Evolutionary conservation across 2,113 vertebrate genomes (phyloP), one percentile per base, ranked within the genome.

Genomic region (Calonectris borealis): DNA sequence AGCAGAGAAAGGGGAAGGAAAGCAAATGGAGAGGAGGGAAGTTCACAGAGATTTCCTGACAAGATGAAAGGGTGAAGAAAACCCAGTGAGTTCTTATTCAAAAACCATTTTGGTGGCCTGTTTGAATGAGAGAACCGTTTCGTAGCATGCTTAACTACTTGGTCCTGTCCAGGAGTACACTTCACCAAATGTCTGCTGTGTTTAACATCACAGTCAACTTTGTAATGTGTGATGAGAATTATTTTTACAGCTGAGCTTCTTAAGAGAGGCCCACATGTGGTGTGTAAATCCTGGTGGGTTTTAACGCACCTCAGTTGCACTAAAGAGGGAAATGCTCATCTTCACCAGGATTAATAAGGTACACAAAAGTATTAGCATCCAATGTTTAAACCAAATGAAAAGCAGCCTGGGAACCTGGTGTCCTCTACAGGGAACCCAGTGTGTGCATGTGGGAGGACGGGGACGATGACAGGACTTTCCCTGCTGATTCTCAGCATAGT

Each of bases 221-320:
- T 83, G 84, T n/a, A 78, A 90, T 6, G 94, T 93, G 96, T 79
- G 84, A 93, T 80, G 82, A 60, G 91, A 94, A 91, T 62, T 97
- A 96, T 96, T 97, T 93, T 97, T 95, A 96, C 93, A 96, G 95
- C 94, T 95, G 96, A 94, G 66, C 66, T 91, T 80, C 89, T 89
- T 72, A 66, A 82, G 70, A 51, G 34, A 52, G 51, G 29, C 68
- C 62, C 78, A 46, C 26, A 81, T 64, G 73, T 31, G 69, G n/a
- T 42, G 54, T 62, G 79, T 83, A 91, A 95, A 83, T 62, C 78
- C 70, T 90, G 69, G 22, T 58, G 78, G 16, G 62, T 55, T 94
- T 95, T 86, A 94, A 72, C 51, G 13, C 87, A 80, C 54, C 84
- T 91, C 81, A 27, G 40, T n/a, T 62, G 49, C 77, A 61, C 64